Evolutionary conservation across 2,888 invertebrate species (phyloP).

Genomic region (Meiosimyza platycephala): DNA sequence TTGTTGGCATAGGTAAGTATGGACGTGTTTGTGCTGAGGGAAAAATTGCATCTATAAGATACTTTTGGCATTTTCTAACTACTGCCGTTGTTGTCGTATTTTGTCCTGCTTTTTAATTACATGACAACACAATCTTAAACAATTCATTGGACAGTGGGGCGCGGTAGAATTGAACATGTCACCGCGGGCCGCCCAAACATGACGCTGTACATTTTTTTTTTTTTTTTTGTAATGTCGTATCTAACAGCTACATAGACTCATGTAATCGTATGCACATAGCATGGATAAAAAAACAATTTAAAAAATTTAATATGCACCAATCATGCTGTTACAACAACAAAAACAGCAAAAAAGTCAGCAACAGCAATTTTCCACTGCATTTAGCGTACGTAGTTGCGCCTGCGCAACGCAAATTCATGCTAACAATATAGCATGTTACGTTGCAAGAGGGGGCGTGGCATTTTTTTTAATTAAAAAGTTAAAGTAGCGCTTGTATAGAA

Average conservation of each 20-base stretch:
- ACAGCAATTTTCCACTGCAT: too few species aligned
- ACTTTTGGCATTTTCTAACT: slow-evolving; percentile 3
- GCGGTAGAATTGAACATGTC: slow-evolving; percentile 10
- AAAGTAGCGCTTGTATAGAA: background rate
- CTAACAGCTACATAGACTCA: background rate
- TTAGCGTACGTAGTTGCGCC: background rate
- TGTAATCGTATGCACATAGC: background rate
- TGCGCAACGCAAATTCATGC: slow-evolving; percentile 3
- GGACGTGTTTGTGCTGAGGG: background rate
- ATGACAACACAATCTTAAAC: background rate
- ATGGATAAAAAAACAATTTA: too few species aligned
- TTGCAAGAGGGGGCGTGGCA: slow-evolving; percentile 1
- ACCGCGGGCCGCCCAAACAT: slow-evolving; percentile 14
- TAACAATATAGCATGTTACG: too few species aligned
- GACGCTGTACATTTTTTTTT: slow-evolving; percentile 5
- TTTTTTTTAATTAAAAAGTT: slow-evolving; percentile 13
- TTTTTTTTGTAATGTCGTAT: background rate
- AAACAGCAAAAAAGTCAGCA: too few species aligned
- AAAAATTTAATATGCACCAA: slow-evolving; percentile 4
- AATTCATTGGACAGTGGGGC: background rate
- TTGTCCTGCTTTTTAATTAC: slow-evolving; percentile 1
- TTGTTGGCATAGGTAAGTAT: background rate
- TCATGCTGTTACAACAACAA: background rate
- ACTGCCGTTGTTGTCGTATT: background rate
- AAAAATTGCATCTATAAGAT: slow-evolving; percentile 3